phyloP scores from a whole-genome alignment of 1,140 invertebrate species.

The Eubasilissa regina region DNA sequence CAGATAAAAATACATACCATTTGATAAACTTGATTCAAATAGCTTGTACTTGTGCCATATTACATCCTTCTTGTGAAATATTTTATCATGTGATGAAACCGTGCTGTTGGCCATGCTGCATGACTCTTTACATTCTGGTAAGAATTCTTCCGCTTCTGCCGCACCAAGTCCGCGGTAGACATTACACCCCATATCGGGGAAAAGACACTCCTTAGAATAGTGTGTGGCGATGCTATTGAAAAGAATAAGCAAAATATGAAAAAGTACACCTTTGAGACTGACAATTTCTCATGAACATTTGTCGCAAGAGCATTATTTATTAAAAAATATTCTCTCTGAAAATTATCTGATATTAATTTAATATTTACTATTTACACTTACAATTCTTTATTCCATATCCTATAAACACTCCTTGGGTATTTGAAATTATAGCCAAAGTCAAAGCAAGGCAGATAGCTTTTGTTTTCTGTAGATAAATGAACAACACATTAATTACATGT shows the following conservation, averaged over 20 bases:
- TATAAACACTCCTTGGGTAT: neutral
- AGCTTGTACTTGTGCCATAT: conserved; percentile 67
- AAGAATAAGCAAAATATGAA: neutral
- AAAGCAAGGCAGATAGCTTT: too few relatives aligned
- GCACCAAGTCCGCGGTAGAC: conserved; percentile 4
- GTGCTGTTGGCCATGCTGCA: conserved; percentile 46
- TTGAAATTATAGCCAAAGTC: too few relatives aligned
- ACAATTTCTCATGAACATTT: neutral
- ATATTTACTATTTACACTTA: neutral
- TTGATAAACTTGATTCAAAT: conserved; percentile 67
- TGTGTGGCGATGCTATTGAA: conserved; percentile 8
- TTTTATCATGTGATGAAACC: conserved; percentile 6
- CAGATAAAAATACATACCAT: conserved; percentile 58
- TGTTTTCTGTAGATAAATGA: too few relatives aligned
- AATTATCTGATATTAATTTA: too few relatives aligned
- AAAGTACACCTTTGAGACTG: neutral
- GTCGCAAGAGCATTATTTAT: neutral
- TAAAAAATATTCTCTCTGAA: neutral
- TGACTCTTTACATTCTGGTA: conserved; percentile 46
- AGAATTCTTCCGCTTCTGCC: conserved; percentile 28
- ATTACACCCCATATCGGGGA: conserved; percentile 44
- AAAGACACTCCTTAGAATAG: conserved; percentile 1
- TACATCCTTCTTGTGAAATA: neutral
- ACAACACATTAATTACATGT: too few relatives aligned
- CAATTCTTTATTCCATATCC: neutral